These are phyloP conservation scores for Xestoiulus laeticollis DNA, from an alignment of 2,888 invertebrate genomes.

Conservation along the genomic window DNA sequence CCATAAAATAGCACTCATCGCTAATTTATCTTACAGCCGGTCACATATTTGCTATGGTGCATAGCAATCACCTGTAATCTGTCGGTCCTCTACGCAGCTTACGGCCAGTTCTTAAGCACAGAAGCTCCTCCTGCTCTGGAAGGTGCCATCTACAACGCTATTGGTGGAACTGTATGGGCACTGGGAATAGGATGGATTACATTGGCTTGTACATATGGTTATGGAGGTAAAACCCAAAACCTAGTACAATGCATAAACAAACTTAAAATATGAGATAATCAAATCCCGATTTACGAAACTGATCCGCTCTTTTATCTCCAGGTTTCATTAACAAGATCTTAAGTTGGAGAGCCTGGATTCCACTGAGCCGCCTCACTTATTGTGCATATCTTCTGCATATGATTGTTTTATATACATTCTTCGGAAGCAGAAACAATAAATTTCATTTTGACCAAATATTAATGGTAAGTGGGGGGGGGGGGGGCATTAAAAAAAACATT, in stretches of 20 bases:
- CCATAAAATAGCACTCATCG: too few relatives aligned
- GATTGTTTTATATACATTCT: slow-evolving; percentile 43
- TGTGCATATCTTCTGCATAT: slow-evolving; percentile 42
- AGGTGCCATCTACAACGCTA: slow-evolving; percentile 45
- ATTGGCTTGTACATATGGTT: neutral
- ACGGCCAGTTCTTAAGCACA: slow-evolving; percentile 34
- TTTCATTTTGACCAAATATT: slow-evolving; percentile 44
- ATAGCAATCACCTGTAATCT: slow-evolving; percentile 1
- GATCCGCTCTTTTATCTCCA: neutral
- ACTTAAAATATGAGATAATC: too few relatives aligned
- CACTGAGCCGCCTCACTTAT: slow-evolving; percentile 46
- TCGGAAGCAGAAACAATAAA: slow-evolving; percentile 17
- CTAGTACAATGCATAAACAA: too few relatives aligned
- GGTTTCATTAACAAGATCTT: slow-evolving; percentile 40
- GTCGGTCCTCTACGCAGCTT: neutral
- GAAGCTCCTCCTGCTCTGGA: neutral
- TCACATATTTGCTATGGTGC: slow-evolving; percentile 3
- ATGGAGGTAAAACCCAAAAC: neutral
- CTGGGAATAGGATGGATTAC: slow-evolving; percentile 43
- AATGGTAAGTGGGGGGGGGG: neutral
- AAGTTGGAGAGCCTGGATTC: slow-evolving; percentile 39
- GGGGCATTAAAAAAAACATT: neutral
- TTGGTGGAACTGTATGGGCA: slow-evolving; percentile 42
- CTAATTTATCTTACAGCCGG: neutral
- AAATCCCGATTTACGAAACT: neutral